These are phyloP conservation scores for Muntiacus muntjak DNA, from an alignment of 2,113 vertebrate genomes.

Conservation along the genomic window DNA sequence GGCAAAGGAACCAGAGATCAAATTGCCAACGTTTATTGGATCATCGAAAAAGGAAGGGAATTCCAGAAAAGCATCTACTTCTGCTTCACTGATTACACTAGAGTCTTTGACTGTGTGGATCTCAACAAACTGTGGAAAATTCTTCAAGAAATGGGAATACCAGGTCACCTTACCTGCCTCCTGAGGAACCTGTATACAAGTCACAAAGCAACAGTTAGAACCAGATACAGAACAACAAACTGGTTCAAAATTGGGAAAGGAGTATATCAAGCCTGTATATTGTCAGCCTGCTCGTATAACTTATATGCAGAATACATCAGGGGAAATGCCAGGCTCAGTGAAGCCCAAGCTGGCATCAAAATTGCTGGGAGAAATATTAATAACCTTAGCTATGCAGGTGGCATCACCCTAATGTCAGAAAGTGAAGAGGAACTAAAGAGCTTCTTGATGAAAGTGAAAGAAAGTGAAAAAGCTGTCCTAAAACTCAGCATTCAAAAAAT, in stretches of 20 bases:
- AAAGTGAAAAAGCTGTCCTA: neutral
- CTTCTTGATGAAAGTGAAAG: neutral
- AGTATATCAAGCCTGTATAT: neutral
- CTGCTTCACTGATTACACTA: neutral
- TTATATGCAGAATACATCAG: neutral
- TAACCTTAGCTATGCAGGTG: neutral
- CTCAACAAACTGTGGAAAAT: neutral
- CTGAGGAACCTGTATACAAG: neutral
- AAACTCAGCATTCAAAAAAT: neutral
- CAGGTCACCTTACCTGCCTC: neutral
- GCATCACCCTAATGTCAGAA: neutral
- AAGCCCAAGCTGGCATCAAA: neutral
- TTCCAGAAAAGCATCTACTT: neutral
- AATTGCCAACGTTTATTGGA: neutral
- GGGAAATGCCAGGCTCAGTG: neutral
- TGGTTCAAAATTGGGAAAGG: neutral
- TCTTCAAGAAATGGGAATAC: neutral
- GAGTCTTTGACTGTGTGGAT: neutral
- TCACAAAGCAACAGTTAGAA: neutral
- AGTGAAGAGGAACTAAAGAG: neutral
- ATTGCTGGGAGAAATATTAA: neutral
- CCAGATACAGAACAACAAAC: neutral
- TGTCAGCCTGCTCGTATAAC: neutral
- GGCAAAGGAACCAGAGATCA: neutral
- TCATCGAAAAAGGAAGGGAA: neutral